phyloP scores from a whole-genome alignment of 2,113 vertebrate species.

The Martes martes region DNA sequence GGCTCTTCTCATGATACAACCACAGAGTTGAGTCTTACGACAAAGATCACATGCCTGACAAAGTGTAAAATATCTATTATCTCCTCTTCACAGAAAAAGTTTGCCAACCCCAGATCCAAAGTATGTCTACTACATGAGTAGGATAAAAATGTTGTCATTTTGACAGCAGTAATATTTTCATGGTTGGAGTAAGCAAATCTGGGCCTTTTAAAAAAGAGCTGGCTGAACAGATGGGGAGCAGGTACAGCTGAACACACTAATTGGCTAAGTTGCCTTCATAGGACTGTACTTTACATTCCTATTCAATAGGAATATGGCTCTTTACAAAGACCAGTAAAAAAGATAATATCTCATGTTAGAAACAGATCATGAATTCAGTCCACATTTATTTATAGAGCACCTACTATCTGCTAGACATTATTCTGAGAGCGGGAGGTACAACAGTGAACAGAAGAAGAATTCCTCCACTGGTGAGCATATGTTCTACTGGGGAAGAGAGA shows the following conservation, averaged over 20 bases:
- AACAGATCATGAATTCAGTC: not conserved
- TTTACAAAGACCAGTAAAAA: not conserved
- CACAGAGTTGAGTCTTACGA: not conserved
- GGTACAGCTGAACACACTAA: not conserved
- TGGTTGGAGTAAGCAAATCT: conserved; percentile 22
- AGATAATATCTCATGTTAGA: not conserved
- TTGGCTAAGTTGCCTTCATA: not conserved
- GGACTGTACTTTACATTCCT: not conserved
- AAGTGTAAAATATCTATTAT: not conserved
- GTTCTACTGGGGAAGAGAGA: not conserved
- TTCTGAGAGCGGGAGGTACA: not conserved
- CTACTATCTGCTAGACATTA: not conserved
- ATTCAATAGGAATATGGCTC: not conserved
- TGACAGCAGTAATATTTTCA: not conserved
- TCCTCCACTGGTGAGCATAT: not conserved
- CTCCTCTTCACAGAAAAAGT: not conserved
- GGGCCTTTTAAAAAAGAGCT: not conserved
- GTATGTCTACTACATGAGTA: not conserved
- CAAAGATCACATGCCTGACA: not conserved
- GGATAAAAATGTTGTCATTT: not conserved
- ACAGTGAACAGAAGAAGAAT: not conserved
- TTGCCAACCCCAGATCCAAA: not conserved
- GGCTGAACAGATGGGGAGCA: not conserved
- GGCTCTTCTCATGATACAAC: not conserved
- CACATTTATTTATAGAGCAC: not conserved